Base-by-base conservation (phyloP, 2,888 invertebrate species). In the Cantharis flavilabris region DNA sequence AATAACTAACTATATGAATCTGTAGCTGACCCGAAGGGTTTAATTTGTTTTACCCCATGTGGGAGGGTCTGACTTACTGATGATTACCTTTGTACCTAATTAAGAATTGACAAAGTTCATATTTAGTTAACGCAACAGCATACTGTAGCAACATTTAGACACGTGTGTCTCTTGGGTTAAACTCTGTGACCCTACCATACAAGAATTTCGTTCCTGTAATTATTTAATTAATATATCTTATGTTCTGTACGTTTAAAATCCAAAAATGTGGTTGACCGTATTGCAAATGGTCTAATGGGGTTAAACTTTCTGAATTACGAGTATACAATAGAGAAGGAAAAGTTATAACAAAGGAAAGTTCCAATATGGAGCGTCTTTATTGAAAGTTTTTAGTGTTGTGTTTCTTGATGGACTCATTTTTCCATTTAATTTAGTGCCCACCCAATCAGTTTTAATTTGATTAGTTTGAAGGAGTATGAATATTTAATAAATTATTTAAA, bases 381-480 rank as follows among this genome's bases (percentile, higher is more conserved):
- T 20, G 69, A 69, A 72, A 72, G 72, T 72, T 76, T 69, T 69
- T 73, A 62, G 70, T 76, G 72, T 70, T 76, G 72, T 70, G 70
- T 72, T 73, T 70, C 62, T 65, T 73, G 73, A 76, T 76, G 65
- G 76, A 76, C 72, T 62, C 69, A 76, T 72, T 72, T 72, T 33
- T 69, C 72, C n/a, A 23, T 62, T 70, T 75, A 72, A 69, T 72
- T 76, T 69, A 49, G 30, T 23, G 67, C 64, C 20, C 62, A 71
- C 33, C 14, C 67, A 71, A 75, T 75, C 63, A 69, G 63, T 64
- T 63, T 20, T 63, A 70, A 69, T 33, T 64, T 70, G 63, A 74
- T 70, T 74, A 70, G 70, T 70, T 62, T 16, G 13, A 10, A 64
- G 5, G 11, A 23, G 18, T 28, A n/a, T 70, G 3, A 33, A 33